phyloP scores from a whole-genome alignment of 2,888 invertebrate genomes.

The Uropetala carovei region DNA sequence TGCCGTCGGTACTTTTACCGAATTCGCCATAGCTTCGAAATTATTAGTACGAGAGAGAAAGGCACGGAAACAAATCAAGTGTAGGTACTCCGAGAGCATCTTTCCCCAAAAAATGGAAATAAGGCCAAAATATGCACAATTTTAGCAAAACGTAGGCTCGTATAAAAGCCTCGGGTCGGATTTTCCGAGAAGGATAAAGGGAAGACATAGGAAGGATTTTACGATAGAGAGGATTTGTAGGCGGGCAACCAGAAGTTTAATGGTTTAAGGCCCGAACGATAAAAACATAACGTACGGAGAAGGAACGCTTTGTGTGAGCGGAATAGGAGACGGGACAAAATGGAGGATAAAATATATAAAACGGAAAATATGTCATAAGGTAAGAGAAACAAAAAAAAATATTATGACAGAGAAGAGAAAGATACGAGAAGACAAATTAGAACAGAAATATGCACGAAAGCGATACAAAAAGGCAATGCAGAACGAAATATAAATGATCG shows the following conservation, averaged over 20 bases:
- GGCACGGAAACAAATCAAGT: too few species aligned
- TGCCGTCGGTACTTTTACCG: too few species aligned
- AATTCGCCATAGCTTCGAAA: neutral
- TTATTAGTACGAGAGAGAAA: neutral
- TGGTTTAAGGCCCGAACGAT: neutral
- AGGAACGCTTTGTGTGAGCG: neutral
- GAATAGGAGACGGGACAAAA: neutral
- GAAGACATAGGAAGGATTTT: neutral
- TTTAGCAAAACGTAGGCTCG: neutral
- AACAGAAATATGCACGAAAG: too few species aligned
- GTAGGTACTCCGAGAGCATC: neutral
- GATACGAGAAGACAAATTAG: too few species aligned
- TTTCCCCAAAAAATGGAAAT: neutral
- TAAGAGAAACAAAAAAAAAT: neutral
- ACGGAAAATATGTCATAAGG: neutral
- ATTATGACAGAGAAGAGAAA: too few species aligned
- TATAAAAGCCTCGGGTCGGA: neutral
- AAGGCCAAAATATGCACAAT: neutral
- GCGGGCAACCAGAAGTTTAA: neutral
- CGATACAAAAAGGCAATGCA: too few species aligned
- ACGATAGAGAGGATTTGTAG: conserved; percentile 20
- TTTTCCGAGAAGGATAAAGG: neutral
- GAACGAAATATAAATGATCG: too few species aligned
- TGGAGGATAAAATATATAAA: neutral
- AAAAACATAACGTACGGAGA: neutral